Percentiles rank a stretch among this genome's conserved stretches.
These are phyloP conservation scores for Pipistrellus pygmaeus DNA, from an alignment of 2,797 vertebrate species.

Conservation along the genomic window DNA sequence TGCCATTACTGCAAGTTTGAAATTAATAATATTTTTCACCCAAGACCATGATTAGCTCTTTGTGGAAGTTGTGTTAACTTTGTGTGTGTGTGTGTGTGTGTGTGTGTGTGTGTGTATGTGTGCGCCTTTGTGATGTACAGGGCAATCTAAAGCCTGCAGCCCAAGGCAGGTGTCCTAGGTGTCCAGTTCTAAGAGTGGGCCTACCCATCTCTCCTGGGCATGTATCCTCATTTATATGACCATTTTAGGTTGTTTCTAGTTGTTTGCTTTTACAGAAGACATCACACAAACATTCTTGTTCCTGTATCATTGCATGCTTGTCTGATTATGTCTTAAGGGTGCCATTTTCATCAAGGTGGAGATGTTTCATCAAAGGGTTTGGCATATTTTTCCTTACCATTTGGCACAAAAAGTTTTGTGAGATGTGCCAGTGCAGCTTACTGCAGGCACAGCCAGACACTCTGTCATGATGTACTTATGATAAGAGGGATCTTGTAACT, in stretches of 20 bases:
- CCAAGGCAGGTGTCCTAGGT: background rate
- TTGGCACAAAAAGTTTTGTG: background rate
- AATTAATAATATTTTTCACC: background rate
- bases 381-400: background rate
- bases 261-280: background rate
- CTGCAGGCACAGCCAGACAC: background rate
- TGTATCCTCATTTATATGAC: background rate
- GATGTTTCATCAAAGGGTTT: background rate
- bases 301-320: background rate
- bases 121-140: background rate
- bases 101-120: too few species aligned
- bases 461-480: background rate
- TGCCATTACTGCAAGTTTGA: background rate
- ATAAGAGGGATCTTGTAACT: background rate
- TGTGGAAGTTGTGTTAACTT: background rate
- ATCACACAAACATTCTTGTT: background rate
- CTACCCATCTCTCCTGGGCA: background rate
- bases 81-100: too few species aligned
- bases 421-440: background rate
- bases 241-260: background rate
- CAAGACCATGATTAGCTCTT: background rate
- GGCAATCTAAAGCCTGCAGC: background rate
- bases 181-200: background rate
- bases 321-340: conserved; percentile 33
- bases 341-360: background rate